Evolutionary conservation across 1,140 invertebrate species (phyloP), one percentile per base, ranked within the genome.

Genomic region (Camponotus vicinus): DNA sequence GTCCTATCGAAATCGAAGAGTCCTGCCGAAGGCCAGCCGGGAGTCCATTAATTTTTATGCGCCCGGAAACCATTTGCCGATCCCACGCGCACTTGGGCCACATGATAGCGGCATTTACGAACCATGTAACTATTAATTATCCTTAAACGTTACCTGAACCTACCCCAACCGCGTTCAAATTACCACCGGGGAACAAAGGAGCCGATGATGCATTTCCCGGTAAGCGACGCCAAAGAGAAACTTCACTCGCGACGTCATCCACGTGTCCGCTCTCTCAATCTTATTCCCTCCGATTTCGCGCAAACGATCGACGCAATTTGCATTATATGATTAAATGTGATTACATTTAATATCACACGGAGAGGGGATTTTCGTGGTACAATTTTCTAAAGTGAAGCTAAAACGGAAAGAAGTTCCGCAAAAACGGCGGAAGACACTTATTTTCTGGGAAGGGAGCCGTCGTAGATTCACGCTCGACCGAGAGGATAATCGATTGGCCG

Each of bases 71-170:
- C 82, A 90, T 92, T 93, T 92, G 83, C 34, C 75, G 73, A 88
- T 84, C 83, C 80, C 77, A 90, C 73, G 86, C 88, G 87, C 88
- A 88, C 85, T 89, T 66, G 69, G 84, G 88, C 87, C 86, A 40
- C 69, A 92, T 93, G 89, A 92, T 88, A 90, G 78, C 85, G 83
- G 88, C 91, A 91, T 91, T 93, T 92, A 92, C 88, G 79, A 89
- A 84, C 86, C 82, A 55, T 76, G 86, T 85, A 91, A 91, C 93
- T 93, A 93, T 94, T 93, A 93, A 94, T 94, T 93, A 93, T 90
- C 87, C 69, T 88, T 91, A 88, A 88, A 91, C 87, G 76, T 86
- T 40, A 80, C 80, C 90, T 70, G 66, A 93, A 93, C 92, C 92
- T 93, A 93, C 86, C 92, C 79, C 89, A 92, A 93, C 71, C 18